A percentile compares a stretch with the other conserved stretches of the same genome.
These are phyloP conservation scores for Drosophila lacertosa DNA, from an alignment of 1,140 invertebrate species.

Conservation along the genomic window DNA sequence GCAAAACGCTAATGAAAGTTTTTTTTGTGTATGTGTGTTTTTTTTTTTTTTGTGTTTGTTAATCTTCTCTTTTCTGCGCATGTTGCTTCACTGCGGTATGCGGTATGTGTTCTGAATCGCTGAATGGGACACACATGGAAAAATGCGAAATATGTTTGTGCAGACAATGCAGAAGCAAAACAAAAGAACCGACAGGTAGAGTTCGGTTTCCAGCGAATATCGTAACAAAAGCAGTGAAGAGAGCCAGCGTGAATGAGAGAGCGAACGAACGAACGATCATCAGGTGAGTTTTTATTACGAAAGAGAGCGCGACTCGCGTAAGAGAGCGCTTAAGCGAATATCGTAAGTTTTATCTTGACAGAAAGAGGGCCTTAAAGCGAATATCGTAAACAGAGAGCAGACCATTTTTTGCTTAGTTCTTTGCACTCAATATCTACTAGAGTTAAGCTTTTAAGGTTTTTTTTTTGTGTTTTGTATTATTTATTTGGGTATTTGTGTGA, in stretches of 20 bases:
- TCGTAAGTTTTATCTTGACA: slow-evolving; percentile 36
- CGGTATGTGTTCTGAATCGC: slow-evolving; percentile 64
- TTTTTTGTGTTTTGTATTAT: too few species aligned
- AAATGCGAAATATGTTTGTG: slow-evolving; percentile 77
- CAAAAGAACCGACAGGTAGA: slow-evolving; percentile 65
- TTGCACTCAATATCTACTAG: too few species aligned
- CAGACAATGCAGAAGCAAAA: slow-evolving; percentile 69
- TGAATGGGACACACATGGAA: slow-evolving; percentile 55
- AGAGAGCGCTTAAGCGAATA: slow-evolving; percentile 41
- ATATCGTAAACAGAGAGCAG: slow-evolving; percentile 14
- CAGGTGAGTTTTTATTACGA: slow-evolving; percentile 38
- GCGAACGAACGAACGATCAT: slow-evolving; percentile 18
- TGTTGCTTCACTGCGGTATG: slow-evolving; percentile 45
- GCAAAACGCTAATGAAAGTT: slow-evolving; percentile 74
- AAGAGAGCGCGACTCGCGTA: slow-evolving; percentile 8
- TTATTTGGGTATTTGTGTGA: too few species aligned
- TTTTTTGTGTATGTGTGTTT: slow-evolving; percentile 18
- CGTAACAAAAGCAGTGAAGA: slow-evolving; percentile 26
- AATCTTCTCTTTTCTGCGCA: slow-evolving; percentile 15
- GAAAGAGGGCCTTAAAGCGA: slow-evolving; percentile 20
- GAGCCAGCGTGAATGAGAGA: slow-evolving; percentile 2
- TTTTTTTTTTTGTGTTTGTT: slow-evolving; percentile 36
- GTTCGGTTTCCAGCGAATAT: slow-evolving; percentile 42
- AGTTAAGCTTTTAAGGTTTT: too few species aligned
- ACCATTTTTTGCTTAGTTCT: background rate